A percentile compares a stretch with the other conserved stretches of the same genome.
phyloP scores from a whole-genome alignment of 2,113 vertebrate species.

The Boleophthalmus pectinirostris region DNA sequence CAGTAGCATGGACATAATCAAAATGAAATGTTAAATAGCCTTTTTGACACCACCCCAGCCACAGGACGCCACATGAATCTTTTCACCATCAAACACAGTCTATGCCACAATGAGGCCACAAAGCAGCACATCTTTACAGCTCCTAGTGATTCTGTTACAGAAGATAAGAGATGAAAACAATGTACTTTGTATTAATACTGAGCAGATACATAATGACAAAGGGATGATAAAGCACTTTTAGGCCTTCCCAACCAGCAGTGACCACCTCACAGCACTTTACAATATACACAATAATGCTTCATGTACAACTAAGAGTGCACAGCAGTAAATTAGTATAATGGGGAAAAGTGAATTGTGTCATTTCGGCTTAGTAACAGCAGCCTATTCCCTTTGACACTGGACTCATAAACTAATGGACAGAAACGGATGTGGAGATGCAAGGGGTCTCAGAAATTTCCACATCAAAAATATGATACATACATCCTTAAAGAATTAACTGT shows the following conservation, averaged over 20 bases:
- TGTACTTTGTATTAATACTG: conserved; percentile 9
- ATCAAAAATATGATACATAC: too few species aligned
- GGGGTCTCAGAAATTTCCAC: too few species aligned
- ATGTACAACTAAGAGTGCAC: background rate
- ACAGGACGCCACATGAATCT: conserved; percentile 52
- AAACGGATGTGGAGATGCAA: too few species aligned
- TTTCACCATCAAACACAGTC: conserved; percentile 51
- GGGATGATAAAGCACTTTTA: conserved; percentile 28
- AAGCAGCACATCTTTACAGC: conserved; percentile 35
- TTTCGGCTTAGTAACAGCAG: too few species aligned
- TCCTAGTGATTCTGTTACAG: conserved; percentile 15
- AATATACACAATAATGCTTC: conserved; percentile 21
- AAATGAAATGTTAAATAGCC: conserved; percentile 36
- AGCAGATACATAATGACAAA: conserved; percentile 10
- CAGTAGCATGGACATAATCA: conserved; percentile 53
- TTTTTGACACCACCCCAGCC: conserved; percentile 44
- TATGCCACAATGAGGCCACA: conserved; percentile 48
- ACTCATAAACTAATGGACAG: too few species aligned
- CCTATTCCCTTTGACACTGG: too few species aligned
- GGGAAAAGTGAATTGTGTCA: background rate
- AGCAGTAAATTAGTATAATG: background rate
- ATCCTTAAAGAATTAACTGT: too few species aligned
- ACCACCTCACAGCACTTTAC: conserved; percentile 41
- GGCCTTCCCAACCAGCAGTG: conserved; percentile 10
- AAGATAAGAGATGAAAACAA: conserved; percentile 33